Percentiles rank a stretch among this genome's conserved stretches.
Evolutionary conservation across 2,797 vertebrate species (phyloP).

Genomic region (Eleutherodactylus coqui): DNA sequence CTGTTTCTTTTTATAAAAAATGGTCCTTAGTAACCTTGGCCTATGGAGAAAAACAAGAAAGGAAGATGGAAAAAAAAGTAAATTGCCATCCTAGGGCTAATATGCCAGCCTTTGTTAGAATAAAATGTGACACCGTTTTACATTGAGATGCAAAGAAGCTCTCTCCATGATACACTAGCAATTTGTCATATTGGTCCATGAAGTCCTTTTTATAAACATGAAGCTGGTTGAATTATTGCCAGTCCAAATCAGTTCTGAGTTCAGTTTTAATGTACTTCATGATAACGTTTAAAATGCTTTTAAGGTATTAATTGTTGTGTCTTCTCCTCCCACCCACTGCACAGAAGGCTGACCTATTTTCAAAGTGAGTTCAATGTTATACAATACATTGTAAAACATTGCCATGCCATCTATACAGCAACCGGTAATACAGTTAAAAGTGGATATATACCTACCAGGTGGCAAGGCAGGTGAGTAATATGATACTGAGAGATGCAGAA

Average conservation of each 20-base stretch:
- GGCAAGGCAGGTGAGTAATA: no score
- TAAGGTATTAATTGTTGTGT: constrained; percentile 56
- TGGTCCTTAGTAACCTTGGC: constrained; percentile 54
- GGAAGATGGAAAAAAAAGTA: constrained; percentile 73
- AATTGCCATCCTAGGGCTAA: constrained; percentile 95
- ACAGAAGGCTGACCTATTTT: constrained; percentile 47
- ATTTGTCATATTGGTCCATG: constrained; percentile 91
- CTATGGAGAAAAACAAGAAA: background rate
- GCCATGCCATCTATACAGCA: background rate
- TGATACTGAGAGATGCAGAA: no score
- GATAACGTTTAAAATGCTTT: constrained; percentile 49
- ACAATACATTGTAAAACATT: background rate
- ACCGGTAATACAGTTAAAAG: background rate
- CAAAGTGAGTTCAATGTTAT: constrained; percentile 58
- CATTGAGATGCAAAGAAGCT: constrained; percentile 97
- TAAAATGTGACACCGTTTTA: constrained; percentile 91
- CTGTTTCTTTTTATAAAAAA: constrained; percentile 28
- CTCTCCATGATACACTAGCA: constrained; percentile 89
- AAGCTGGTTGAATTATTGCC: constrained; percentile 91
- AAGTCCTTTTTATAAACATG: constrained; percentile 95
- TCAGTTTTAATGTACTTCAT: constrained; percentile 49
- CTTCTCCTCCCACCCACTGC: background rate
- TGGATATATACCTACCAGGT: no score
- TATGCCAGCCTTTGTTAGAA: constrained; percentile 91
- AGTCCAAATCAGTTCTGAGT: constrained; percentile 75